Conservation (phyloP, 2,888 invertebrate genomes). For the Tenthredo livida region DNA sequence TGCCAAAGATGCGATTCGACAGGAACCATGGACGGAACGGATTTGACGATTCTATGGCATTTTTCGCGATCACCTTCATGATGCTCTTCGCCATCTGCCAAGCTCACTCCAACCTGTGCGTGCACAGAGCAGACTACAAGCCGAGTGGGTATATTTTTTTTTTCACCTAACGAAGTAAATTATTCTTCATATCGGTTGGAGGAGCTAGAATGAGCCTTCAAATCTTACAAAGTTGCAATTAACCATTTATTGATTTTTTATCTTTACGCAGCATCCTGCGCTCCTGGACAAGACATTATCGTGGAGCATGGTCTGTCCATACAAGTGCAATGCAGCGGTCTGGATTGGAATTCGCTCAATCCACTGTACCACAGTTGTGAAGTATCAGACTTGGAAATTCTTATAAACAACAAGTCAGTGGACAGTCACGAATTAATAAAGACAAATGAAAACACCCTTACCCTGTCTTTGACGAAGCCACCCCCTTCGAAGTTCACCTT, state of each 20-base stretch:
- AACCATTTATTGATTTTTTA: not conserved
- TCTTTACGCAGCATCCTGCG: not conserved
- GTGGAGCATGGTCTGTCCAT: not conserved
- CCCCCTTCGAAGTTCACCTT: not conserved
- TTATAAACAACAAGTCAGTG: not conserved
- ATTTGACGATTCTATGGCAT: not conserved
- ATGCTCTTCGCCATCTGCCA: not conserved
- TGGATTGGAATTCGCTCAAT: not conserved
- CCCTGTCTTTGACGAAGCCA: not conserved
- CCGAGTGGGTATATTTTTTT: not conserved
- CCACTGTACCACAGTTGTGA: not conserved
- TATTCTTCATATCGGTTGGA: not conserved
- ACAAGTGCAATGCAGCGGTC: not conserved
- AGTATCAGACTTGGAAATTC: not conserved
- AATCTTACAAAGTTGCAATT: too few species aligned
- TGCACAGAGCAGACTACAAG: not conserved
- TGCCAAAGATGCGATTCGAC: not conserved
- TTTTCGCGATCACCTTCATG: not conserved
- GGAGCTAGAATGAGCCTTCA: not conserved
- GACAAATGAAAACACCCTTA: not conserved
- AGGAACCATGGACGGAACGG: too few species aligned
- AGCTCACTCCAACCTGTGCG: not conserved
- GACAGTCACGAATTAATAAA: not conserved
- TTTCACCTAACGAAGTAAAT: not conserved
- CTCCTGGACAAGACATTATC: not conserved